These are phyloP conservation scores for Macropodus opercularis DNA, from an alignment of 2,797 vertebrate species.

Conservation along the genomic window DNA sequence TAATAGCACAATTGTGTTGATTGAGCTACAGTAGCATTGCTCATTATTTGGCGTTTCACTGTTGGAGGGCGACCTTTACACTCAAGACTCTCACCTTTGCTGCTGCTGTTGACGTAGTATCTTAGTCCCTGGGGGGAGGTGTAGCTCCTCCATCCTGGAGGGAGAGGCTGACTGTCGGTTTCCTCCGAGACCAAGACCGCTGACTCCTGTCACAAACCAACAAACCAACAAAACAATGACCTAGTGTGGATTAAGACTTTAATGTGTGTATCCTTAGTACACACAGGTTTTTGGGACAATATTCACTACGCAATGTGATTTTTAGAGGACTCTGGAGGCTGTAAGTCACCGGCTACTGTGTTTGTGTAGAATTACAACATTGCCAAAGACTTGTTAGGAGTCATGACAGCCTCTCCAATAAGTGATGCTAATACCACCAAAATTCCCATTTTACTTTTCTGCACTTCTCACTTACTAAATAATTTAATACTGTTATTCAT, in stretches of 20 bases:
- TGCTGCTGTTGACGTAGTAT: conserved; percentile 88
- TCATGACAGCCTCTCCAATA: conserved; percentile 11
- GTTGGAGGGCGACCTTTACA: no score
- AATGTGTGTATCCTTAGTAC: no score
- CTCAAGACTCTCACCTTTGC: conserved; percentile 82
- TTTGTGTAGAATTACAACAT: conserved; percentile 10
- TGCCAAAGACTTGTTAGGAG: conserved; percentile 5
- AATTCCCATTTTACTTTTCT: conserved; percentile 33
- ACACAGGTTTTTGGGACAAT: not conserved
- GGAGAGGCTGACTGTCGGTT: conserved; percentile 73
- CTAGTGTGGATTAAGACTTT: no score
- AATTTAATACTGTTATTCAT: conserved; percentile 40
- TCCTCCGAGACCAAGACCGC: conserved; percentile 79
- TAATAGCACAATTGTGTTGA: no score
- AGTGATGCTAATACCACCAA: conserved; percentile 21
- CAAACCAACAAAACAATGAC: no score
- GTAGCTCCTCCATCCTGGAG: conserved; percentile 88
- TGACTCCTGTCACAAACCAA: conserved; percentile 77
- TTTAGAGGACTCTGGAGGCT: conserved; percentile 1
- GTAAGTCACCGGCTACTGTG: no score
- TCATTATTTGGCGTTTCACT: no score
- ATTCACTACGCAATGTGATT: not conserved
- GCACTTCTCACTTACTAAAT: conserved; percentile 28
- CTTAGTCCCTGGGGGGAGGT: conserved; percentile 85
- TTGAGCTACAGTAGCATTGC: no score